Base-by-base conservation (phyloP, 2,797 vertebrate species). In the Rhinoraja longicauda region DNA sequence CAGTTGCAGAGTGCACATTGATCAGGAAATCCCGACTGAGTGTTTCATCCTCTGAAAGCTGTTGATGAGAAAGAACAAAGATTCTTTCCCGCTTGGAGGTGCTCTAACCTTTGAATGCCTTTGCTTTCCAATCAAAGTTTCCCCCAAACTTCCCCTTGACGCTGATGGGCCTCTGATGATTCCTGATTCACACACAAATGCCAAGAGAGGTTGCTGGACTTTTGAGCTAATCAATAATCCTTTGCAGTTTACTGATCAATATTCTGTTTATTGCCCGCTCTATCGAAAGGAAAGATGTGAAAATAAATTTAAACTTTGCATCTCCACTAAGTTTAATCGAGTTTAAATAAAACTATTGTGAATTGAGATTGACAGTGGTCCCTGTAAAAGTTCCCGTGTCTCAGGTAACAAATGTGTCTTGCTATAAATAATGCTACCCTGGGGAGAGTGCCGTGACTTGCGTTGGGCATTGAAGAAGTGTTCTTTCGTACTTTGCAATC, bases 61-160 rank as follows among this genome's bases (percentile, higher is more conserved):
- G n/a, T 88, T 64, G 62, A 67, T 67, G 62, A 36, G n/a, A 67
- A 88, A 88, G 59, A 67, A 67, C 62, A 67, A 88, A 67, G n/a
- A 19, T 88, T 86, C 17, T 73, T 36, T 88, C 62, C 17, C n/a
- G 1, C 67, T 59, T 17, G 84, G 32, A 21, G 32, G 10, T 67
- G 17, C 17, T 88, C 62, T 19, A 9, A 64, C 84, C 84, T 88
- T 67, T 32, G 59, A 67, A 67, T n/a, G 8, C n/a, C 32, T 36
- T 21, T 67, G 67, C n/a, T 64, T 88, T 88, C 62, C 59, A 88
- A 67, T 88, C 84, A 67, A 67, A 88, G n/a, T 67, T 67, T 88
- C 59, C 62, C 67, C 62, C 62, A 88, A 67, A 17, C 84, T 6
- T 24, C 26, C n/a, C 21, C n/a, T 36, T 88, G 84, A 36, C 88